Evolutionary conservation across 2,797 vertebrate genomes (phyloP).

Genomic region (Falco berigora): DNA sequence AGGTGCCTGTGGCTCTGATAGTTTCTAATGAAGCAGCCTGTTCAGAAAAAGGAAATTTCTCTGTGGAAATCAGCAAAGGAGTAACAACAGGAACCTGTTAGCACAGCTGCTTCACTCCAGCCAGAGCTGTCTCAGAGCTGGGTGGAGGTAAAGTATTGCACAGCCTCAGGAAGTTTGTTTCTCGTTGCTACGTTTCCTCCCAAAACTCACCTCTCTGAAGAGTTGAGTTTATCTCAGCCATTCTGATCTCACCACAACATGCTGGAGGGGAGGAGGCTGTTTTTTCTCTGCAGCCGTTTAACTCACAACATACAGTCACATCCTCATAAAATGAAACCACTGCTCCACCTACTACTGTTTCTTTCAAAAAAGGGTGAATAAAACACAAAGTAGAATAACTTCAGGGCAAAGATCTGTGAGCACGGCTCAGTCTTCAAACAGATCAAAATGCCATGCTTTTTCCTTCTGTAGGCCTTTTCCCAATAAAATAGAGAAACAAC

Average conservation of each 20-base stretch:
- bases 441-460: fast-evolving
- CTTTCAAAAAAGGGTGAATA: background rate
- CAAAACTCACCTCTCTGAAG: background rate
- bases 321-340: background rate
- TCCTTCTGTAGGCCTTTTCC: background rate
- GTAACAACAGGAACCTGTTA: background rate
- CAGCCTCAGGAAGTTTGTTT: background rate
- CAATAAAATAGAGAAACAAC: background rate
- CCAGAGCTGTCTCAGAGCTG: background rate
- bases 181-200: background rate
- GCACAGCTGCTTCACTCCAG: background rate
- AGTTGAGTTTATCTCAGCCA: background rate
- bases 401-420: fast-evolving
- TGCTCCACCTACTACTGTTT: background rate
- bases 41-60: background rate
- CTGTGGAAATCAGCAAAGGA: background rate
- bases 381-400: background rate
- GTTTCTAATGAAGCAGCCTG: background rate
- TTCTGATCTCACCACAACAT: background rate
- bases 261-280: background rate
- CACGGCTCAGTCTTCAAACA: background rate
- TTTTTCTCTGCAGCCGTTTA: background rate
- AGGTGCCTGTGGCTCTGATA: background rate
- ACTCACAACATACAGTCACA: background rate
- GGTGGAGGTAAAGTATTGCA: background rate